Evolutionary conservation across 2,888 invertebrate genomes (phyloP).

Genomic region (Dicranocentrus wangi): DNA sequence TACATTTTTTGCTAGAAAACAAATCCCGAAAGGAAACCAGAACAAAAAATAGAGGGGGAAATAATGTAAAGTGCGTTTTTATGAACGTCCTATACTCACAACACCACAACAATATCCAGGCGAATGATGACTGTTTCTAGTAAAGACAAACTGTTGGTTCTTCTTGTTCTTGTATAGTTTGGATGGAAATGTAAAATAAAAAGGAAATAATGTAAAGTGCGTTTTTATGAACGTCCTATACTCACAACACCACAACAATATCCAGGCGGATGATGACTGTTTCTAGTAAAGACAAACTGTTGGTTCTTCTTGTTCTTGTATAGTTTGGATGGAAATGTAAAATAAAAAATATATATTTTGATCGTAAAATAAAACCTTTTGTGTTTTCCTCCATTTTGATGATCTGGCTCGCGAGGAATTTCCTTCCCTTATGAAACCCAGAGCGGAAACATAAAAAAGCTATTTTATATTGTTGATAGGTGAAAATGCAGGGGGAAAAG

Average conservation of each 20-base stretch:
- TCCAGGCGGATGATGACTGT: too few relatives aligned
- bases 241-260: not conserved
- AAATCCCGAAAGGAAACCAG: not conserved
- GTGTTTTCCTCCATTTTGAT: conserved; percentile 37
- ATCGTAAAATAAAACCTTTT: conserved; percentile 44
- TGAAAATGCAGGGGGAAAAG: conserved; percentile 24
- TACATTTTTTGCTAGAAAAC: not conserved
- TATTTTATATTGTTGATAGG: conserved; percentile 45
- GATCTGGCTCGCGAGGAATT: conserved; percentile 41
- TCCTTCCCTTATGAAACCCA: conserved; percentile 29
- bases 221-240: not conserved
- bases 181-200: conserved; percentile 8
- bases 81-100: not conserved
- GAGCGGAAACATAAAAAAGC: conserved; percentile 52
- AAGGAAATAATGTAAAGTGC: not conserved
- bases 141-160: not conserved
- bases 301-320: not conserved
- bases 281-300: too few relatives aligned
- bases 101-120: too few relatives aligned
- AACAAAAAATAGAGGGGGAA: not conserved
- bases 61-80: conserved; percentile 1
- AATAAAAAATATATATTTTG: conserved; percentile 11
- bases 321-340: conserved; percentile 8
- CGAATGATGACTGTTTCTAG: too few relatives aligned
- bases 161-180: conserved; percentile 7